Evolutionary conservation across 2,113 vertebrate species (phyloP), one percentile per base, ranked within the genome.

Genomic region (Elephas maximus): DNA sequence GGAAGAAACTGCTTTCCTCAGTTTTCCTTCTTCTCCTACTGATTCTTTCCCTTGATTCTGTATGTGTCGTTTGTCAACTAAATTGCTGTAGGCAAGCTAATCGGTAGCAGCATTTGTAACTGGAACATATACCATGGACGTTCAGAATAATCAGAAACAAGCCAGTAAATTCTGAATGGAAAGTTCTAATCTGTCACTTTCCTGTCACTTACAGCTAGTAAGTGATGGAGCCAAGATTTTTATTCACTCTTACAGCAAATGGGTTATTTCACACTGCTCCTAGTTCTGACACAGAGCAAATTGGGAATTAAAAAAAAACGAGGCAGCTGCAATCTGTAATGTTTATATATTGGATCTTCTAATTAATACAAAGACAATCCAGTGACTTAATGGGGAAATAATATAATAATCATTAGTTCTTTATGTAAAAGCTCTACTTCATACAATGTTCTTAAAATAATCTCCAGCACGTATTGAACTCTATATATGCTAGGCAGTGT

Each of bases 51-150:
- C 48, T 85, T 41, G 15, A 48, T 92, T 62, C 45, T 93, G 44
- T 63, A 77, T 4, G 33, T 86, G 51, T 63, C 71, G 18, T 96
- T 97, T 97, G 14, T 93, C 74, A 93, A 74, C 30, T 85, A 69
- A 60, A 30, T 71, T 94, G 81, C 77, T 90, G 12, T 45, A 93
- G n/a, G 44, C 30, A 95, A 73, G 33, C 9, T 93, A 81, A 94
- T 62, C 4, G 4, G 28, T 1, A 69, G 28, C 2, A 41, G 6
- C n/a, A 88, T 74, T 83, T 93, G 51, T 17, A 57, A 37, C 37
- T 88, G 14, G 74, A 91, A 41, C n/a, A 80, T 84, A 51, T 60
- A 81, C 53, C 30, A 83, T 14, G 51, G 24, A 79, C 90, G 28
- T 76, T 83, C 15, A 69, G 45, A 92, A 92, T 90, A 67, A 90